Evolutionary conservation across 2,888 invertebrate genomes (phyloP), one percentile per base, ranked within the genome.

Genomic region (Beris chalybata): DNA sequence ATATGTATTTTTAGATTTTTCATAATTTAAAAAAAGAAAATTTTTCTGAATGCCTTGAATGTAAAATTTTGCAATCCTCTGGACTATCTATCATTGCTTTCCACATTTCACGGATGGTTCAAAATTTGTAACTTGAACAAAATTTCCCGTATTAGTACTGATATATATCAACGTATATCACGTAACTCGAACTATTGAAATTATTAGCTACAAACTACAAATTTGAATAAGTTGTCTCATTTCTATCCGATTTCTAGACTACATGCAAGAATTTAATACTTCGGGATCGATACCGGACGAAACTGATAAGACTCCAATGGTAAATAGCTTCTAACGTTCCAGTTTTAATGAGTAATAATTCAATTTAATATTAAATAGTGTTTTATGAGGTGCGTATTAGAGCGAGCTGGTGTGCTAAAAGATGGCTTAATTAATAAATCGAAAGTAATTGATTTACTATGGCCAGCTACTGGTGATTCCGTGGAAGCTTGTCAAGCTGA

Each of bases 231-330:
- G 57, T 31, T 43, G 43, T 13, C n/a, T 9, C 15, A 3, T 30
- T 54, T 56, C 5, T 22, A 22, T 38, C 38, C 3, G 5, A 38
- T 54, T 13, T 50, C n/a, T 48, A 86, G 86, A 81, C 4, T 82
- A 82, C 72, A 72, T 85, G 29, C 75, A 80, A 43, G 74, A 82
- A 7, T 79, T 86, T 2, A 84, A 85, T 72, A 77, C 75, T 11
- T 85, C 82, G 22, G 86, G 85, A 12, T 83, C 82, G 58, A 82
- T 86, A 66, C 82, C 83, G 0, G 85, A 86, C 69, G 84, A 86
- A 74, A 82, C 79, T 4, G 85, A 85, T 56, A 82, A 76, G 73
- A 85, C 84, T 1, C 84, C 86, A 7, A 85, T 85, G 82, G 86
- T 86, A 77, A 74, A n/a, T n/a, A 5, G 11, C 43, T 9, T 58